A percentile compares a stretch with the other conserved stretches of the same genome.
Conservation (phyloP, 1,140 invertebrate species). For the Scaptomyza hsui region DNA sequence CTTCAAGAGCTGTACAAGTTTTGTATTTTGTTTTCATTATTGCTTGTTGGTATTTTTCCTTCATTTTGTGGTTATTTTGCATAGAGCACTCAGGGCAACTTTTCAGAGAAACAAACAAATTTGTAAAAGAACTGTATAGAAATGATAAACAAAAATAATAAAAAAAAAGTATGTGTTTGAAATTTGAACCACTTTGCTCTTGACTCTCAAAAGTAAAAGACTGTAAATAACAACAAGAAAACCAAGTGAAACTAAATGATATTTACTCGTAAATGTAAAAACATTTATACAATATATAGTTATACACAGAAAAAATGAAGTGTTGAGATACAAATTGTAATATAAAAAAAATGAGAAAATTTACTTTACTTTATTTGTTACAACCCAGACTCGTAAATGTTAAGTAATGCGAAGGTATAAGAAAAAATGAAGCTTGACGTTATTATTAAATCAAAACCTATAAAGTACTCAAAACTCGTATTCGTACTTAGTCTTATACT, state of each 20-base stretch:
- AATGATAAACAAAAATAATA: no score
- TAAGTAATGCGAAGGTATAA: slow-evolving; percentile 34
- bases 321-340: slow-evolving; percentile 21
- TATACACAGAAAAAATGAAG: slow-evolving; percentile 24
- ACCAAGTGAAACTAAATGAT: slow-evolving; percentile 45
- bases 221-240: slow-evolving; percentile 64
- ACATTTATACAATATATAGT: slow-evolving; percentile 47
- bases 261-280: slow-evolving; percentile 63
- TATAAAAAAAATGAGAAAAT: slow-evolving; percentile 22
- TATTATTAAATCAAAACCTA: slow-evolving; percentile 78
- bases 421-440: slow-evolving; percentile 59
- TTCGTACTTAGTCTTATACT: slow-evolving; percentile 32
- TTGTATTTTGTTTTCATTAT: slow-evolving; percentile 5
- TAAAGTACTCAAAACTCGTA: slow-evolving; percentile 56
- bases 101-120: slow-evolving; percentile 47
- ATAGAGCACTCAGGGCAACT: slow-evolving; percentile 80
- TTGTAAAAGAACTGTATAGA: slow-evolving; percentile 48
- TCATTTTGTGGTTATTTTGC: slow-evolving; percentile 40
- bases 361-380: slow-evolving; percentile 68
- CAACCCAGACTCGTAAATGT: slow-evolving; percentile 2
- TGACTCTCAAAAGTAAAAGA: slow-evolving; percentile 82
- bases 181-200: slow-evolving; percentile 75
- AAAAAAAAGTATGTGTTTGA: slow-evolving; percentile 37
- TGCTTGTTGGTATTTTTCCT: slow-evolving; percentile 38
- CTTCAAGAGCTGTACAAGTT: slow-evolving; percentile 24